Percentiles rank a stretch among this genome's conserved stretches.
These are phyloP conservation scores for Xiphophorus hellerii DNA, from an alignment of 2,113 vertebrate genomes.

Conservation along the genomic window DNA sequence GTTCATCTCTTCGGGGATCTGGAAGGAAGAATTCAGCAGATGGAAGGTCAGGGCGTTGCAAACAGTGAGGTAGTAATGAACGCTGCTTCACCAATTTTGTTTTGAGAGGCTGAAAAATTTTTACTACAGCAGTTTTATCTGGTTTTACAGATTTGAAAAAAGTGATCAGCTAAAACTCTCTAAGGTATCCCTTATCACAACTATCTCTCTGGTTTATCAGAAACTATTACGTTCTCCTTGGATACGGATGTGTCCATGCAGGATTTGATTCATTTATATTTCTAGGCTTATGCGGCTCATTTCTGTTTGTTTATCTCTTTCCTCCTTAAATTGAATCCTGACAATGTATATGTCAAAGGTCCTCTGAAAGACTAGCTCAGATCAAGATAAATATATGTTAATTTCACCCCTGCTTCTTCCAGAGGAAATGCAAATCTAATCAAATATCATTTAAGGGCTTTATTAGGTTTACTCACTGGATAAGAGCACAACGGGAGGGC, in stretches of 20 bases:
- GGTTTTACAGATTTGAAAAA: no score
- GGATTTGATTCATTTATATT: conserved; percentile 2
- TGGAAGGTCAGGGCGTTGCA: not conserved
- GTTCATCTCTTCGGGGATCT: conserved; percentile 92
- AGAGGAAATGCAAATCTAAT: conserved; percentile 48
- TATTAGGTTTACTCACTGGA: conserved; percentile 54
- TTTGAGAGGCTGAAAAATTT: not conserved
- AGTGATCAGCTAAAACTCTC: no score
- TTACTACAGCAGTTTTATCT: not conserved
- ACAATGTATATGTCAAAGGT: conserved; percentile 15
- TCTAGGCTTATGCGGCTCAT: not conserved
- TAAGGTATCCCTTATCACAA: no score
- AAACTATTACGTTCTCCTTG: conserved; percentile 15
- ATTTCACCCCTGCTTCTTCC: conserved; percentile 8
- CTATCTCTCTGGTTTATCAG: not conserved
- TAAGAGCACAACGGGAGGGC: conserved; percentile 46
- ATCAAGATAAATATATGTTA: conserved; percentile 8
- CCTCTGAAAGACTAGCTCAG: conserved; percentile 7
- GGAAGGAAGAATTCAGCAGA: conserved; percentile 6
- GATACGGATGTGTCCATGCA: not conserved
- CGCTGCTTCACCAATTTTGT: not conserved
- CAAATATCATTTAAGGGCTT: conserved; percentile 35
- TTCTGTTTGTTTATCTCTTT: conserved; percentile 9
- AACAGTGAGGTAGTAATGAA: not conserved
- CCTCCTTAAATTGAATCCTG: conserved; percentile 19